Conservation (phyloP, 2,113 vertebrate genomes). For the Antigone vipio region DNA sequence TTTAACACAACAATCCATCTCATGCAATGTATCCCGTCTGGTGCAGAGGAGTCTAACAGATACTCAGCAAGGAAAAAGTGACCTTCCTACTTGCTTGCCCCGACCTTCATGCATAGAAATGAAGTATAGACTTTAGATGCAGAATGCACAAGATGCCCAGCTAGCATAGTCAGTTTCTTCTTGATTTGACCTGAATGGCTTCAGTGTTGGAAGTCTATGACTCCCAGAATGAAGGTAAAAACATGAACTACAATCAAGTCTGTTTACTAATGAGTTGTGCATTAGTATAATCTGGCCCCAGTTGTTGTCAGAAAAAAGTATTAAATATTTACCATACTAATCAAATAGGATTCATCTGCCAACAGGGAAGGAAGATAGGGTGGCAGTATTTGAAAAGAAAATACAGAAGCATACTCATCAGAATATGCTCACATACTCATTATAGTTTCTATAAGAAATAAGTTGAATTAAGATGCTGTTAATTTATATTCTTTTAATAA, state of each 20-base stretch:
- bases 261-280: neutral
- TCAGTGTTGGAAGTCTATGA: neutral
- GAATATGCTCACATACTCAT: neutral
- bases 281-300: neutral
- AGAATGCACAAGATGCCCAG: neutral
- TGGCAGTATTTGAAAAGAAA: neutral
- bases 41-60: neutral
- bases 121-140: neutral
- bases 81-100: neutral
- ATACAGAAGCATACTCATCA: neutral
- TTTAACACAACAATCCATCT: neutral
- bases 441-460: neutral
- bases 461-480: neutral
- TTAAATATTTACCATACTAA: constrained; percentile 3
- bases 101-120: neutral
- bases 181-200: neutral
- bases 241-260: neutral
- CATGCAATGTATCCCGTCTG: neutral
- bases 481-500: neutral
- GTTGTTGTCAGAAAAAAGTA: neutral
- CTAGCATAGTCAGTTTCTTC: neutral
- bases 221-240: neutral
- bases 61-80: neutral
- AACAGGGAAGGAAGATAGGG: neutral
- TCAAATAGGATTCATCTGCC: neutral